Evolutionary conservation across 2,797 vertebrate species (phyloP).

Genomic region (Neomorphus geoffroyi): DNA sequence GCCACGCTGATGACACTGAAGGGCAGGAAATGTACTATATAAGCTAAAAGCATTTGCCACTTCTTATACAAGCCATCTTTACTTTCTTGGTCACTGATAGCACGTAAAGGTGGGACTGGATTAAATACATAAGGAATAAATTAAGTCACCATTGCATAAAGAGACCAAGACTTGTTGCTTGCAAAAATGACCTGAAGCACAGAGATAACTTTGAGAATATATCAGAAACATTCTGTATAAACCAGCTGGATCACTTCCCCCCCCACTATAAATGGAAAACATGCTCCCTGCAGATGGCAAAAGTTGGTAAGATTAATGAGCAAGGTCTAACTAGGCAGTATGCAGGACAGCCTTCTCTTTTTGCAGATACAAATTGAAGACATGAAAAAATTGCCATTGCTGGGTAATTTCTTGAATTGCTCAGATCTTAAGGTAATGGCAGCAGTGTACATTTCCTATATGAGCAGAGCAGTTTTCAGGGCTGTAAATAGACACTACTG

Average conservation of each 20-base stretch:
- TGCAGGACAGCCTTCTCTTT: neutral
- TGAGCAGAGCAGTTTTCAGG: neutral
- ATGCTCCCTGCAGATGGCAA: neutral
- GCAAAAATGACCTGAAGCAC: neutral
- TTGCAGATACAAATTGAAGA: neutral
- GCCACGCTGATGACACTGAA: conserved; percentile 88
- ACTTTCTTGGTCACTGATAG: conserved; percentile 92
- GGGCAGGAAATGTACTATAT: conserved; percentile 89
- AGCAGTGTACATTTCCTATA: neutral
- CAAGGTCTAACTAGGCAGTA: neutral
- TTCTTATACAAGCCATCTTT: conserved; percentile 93
- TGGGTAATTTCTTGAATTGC: neutral
- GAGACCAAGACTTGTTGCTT: neutral
- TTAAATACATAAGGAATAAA: neutral
- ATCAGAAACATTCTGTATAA: neutral
- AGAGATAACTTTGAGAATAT: neutral
- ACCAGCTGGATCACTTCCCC: neutral
- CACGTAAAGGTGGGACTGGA: conserved; percentile 88
- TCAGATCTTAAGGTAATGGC: neutral
- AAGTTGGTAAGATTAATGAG: neutral
- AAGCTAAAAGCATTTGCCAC: conserved; percentile 96
- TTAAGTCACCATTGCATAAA: neutral
- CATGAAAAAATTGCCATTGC: neutral
- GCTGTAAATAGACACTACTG: neutral
- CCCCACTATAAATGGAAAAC: neutral